Base-by-base conservation (phyloP, 2,888 invertebrate species). In the Gandaritis pyraliata region DNA sequence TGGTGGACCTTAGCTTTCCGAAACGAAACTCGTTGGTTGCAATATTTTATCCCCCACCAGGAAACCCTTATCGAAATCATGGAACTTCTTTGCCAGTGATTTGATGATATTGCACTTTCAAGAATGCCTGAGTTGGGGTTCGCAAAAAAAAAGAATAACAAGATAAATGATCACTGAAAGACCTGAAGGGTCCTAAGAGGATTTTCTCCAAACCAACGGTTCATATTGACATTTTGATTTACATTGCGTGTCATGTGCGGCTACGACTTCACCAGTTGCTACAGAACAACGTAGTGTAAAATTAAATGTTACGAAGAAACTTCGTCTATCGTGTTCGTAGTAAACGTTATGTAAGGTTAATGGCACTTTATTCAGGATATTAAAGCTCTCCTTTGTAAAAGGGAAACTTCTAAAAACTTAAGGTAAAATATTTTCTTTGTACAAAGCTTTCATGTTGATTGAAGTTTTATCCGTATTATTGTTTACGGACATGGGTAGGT, bases 41-140 rank as follows among this genome's bases (percentile, higher is more conserved):
- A 89, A 91, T 91, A 91, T 90, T 90, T 90, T 85, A 88, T 85
- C 88, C 87, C 83, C 80, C 75, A 70, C 47, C 51, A 53, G 30
- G n/a, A 47, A 54, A 58, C 75, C 61, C 68, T 77, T 77, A 77
- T 77, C 80, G 79, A 82, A 90, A 92, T 90, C 91, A 87, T 85
- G 87, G 82, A 86, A 88, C 87, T 90, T 89, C 90, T 88, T 89
- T 88, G 83, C 84, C 89, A 88, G 87, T 90, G 90, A 91, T 92
- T 91, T 89, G 90, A 91, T 92, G 91, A 92, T 89, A 86, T 87
- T 92, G 92, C 92, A 91, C 86, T 90, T 92, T 89, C 85, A 85
- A 83, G 86, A 83, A 84, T 81, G 80, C 75, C 70, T 73, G 72
- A 75, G 74, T 77, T 76, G 72, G 72, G 75, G 78, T 45, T 16